Conservation (phyloP, 1,140 invertebrate species). For the Trichogramma pretiosum region DNA sequence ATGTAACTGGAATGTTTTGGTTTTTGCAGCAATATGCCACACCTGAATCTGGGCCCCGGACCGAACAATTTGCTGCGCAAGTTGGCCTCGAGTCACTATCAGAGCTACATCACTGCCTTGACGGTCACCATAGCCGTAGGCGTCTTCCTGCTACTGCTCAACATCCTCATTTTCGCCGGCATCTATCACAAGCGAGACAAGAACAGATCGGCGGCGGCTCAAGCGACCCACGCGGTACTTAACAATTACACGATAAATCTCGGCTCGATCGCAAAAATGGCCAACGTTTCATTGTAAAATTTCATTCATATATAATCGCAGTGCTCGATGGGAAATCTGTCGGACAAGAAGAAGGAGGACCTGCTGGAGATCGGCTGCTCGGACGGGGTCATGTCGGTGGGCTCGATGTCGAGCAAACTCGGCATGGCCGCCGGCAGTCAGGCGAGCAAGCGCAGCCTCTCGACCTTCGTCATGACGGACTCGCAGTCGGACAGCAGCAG, state of each 20-base stretch:
- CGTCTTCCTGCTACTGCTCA: constrained; percentile 77
- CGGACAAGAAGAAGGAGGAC: constrained; percentile 65
- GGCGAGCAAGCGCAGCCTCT: constrained; percentile 49
- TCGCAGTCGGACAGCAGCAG: constrained; percentile 20
- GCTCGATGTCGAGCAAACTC: constrained; percentile 2
- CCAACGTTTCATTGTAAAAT: background rate
- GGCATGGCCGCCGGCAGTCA: constrained; percentile 33
- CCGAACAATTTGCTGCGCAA: constrained; percentile 63
- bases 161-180: constrained; percentile 87
- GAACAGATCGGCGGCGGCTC: constrained; percentile 38
- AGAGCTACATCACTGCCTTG: constrained; percentile 80
- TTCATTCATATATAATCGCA: constrained; percentile 8
- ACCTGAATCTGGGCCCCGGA: constrained; percentile 30
- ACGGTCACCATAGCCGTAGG: constrained; percentile 91
- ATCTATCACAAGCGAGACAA: constrained; percentile 86
- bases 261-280: too few relatives aligned
- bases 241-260: too few relatives aligned
- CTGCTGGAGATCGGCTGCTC: constrained; percentile 61
- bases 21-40: constrained; percentile 27
- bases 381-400: constrained; percentile 38
- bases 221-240: too few relatives aligned
- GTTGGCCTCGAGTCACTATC: constrained; percentile 68
- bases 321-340: constrained; percentile 27
- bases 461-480: constrained; percentile 39
- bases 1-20: too few relatives aligned